These are phyloP conservation scores for Cryptosula pallasiana DNA, from an alignment of 2,888 invertebrate species.

Conservation along the genomic window DNA sequence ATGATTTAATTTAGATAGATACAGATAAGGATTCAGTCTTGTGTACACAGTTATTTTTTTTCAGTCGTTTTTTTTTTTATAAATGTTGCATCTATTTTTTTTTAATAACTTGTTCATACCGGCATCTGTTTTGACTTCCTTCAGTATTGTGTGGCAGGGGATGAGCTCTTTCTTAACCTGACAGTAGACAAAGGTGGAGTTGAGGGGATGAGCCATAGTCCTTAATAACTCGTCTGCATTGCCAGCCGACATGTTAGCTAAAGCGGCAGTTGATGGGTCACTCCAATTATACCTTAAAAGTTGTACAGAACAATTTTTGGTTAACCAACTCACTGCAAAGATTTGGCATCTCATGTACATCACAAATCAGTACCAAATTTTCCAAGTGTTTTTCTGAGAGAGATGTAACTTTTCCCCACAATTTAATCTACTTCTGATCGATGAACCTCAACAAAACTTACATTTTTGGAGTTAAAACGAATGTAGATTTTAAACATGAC, in stretches of 20 bases:
- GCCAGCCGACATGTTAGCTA: background rate
- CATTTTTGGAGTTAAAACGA: no score
- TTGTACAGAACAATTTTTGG: no score
- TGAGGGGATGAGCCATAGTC: background rate
- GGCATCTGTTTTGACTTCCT: slow-evolving; percentile 6
- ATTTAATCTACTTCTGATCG: no score
- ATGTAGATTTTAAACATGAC: no score
- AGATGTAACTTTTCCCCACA: no score
- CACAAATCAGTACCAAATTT: no score
- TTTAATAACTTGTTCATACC: background rate
- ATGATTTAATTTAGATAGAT: no score
- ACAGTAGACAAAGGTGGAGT: background rate
- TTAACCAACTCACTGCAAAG: no score
- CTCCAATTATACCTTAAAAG: slow-evolving; percentile 13
- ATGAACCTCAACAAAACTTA: no score
- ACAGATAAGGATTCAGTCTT: background rate
- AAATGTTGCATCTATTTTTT: background rate
- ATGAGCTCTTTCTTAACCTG: background rate
- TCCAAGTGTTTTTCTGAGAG: no score
- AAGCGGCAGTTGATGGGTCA: background rate
- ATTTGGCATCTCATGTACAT: no score
- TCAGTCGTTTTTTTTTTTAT: background rate
- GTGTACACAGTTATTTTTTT: background rate
- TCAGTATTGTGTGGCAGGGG: background rate
- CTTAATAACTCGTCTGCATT: background rate